phyloP scores from a whole-genome alignment of 2,797 vertebrate genomes.

The Podarcis siculus region DNA sequence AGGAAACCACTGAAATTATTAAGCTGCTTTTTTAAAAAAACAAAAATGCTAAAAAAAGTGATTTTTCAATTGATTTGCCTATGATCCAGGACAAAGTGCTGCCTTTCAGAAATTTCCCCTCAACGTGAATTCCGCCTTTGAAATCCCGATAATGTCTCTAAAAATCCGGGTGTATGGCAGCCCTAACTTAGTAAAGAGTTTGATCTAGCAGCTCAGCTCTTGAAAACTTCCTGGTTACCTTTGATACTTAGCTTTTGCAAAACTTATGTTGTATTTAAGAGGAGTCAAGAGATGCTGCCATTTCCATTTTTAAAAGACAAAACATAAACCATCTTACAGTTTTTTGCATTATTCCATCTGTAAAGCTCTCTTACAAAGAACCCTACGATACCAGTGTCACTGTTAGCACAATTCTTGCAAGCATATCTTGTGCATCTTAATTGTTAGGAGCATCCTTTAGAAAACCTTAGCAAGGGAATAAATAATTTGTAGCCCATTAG shows the following conservation, averaged over 20 bases:
- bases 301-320: neutral
- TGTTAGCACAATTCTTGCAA: neutral
- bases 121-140: no score
- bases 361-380: neutral
- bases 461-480: constrained; percentile 22
- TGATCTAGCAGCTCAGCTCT: neutral
- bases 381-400: neutral
- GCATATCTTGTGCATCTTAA: constrained; percentile 34
- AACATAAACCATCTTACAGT: neutral
- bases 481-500: constrained; percentile 19
- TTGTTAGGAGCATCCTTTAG: constrained; percentile 14
- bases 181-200: neutral
- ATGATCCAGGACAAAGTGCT: no score
- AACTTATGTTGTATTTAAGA: neutral
- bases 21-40: no score
- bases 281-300: neutral
- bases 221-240: neutral
- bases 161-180: no score
- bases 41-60: no score
- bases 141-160: no score
- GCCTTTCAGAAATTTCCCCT: no score
- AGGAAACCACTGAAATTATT: no score
- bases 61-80: no score
- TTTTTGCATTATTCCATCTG: neutral
- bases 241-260: neutral